Evolutionary conservation across 2,797 vertebrate species (phyloP).

Genomic region (Neosilurus hyrtlii): DNA sequence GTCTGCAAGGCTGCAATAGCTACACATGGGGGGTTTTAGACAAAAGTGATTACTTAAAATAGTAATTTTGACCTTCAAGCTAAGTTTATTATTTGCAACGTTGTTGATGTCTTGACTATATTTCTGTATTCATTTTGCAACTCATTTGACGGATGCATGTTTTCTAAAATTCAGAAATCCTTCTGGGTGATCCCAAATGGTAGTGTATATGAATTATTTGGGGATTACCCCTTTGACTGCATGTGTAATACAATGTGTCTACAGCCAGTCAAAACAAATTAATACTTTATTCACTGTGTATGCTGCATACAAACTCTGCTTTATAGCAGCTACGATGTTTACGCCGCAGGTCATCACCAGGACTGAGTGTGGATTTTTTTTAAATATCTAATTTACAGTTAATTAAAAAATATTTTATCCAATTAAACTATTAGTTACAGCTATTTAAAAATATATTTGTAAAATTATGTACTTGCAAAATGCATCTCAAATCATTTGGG

Average conservation of each 20-base stretch:
- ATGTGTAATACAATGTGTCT: background rate
- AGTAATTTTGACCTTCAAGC: too few species aligned
- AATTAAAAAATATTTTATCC: background rate
- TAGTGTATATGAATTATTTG: background rate
- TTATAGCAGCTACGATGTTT: background rate
- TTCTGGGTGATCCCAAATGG: too few species aligned
- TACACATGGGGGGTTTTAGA: too few species aligned
- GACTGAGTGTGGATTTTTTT: background rate
- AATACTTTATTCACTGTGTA: background rate
- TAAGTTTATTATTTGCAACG: too few species aligned
- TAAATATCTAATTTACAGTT: background rate
- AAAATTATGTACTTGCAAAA: background rate
- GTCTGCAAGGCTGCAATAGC: too few species aligned
- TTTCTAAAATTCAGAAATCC: too few species aligned
- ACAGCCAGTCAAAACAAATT: background rate
- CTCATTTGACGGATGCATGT: too few species aligned
- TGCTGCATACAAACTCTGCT: background rate
- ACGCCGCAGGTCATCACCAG: background rate
- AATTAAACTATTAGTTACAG: background rate
- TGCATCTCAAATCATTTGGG: background rate
- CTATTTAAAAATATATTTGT: background rate
- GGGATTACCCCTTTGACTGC: background rate
- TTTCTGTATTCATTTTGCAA: too few species aligned
- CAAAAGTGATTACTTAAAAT: too few species aligned
- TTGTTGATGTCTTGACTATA: too few species aligned